Evolutionary conservation across 2,888 invertebrate species (phyloP), one percentile per base, ranked within the genome.

Genomic region (Cosmia trapezina): DNA sequence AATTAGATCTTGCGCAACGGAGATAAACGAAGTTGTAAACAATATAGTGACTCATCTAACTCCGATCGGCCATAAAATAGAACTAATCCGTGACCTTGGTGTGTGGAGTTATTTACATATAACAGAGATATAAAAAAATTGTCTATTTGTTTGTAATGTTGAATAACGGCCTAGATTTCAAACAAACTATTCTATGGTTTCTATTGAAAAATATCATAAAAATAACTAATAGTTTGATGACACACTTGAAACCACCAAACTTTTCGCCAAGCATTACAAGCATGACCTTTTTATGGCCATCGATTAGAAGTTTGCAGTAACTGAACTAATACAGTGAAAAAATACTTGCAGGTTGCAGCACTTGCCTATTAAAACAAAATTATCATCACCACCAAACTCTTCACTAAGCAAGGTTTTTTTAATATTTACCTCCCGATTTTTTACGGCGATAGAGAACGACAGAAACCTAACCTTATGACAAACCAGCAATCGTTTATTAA

Each of bases 1-100:
- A 77, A 70, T 73, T 73, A 73, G 53, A 57, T 61, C 45, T 76
- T 79, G 45, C 79, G 57, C 71, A 75, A 81, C 56, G 37, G 57
- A 71, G 59, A 82, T 66, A 72, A 69, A 57, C 22, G 45, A 11
- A 69, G 60, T 54, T 49, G 59, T 75, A 70, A 78, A 78, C 78
- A 74, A 63, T 70, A 53, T 41, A 56, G 47, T 81, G 81, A 81
- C 41, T 81, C 83, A 81, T 41, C n/a, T 11, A n/a, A 56, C 37
- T 64, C 63, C 68, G n/a, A 57, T 72, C 64, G 22, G 14, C 49
- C 61, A 57, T 81, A 70, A 82, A 67, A 78, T 67, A 71, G 60
- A 80, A 64, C 33, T 72, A 76, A 75, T 76, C 57, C 56, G n/a
- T 17, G 62, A 4, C 81, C 79, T 81, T 82, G 79, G 28, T 75